These are phyloP conservation scores for Sitta europaea DNA, from an alignment of 2,113 vertebrate species.

Conservation along the genomic window DNA sequence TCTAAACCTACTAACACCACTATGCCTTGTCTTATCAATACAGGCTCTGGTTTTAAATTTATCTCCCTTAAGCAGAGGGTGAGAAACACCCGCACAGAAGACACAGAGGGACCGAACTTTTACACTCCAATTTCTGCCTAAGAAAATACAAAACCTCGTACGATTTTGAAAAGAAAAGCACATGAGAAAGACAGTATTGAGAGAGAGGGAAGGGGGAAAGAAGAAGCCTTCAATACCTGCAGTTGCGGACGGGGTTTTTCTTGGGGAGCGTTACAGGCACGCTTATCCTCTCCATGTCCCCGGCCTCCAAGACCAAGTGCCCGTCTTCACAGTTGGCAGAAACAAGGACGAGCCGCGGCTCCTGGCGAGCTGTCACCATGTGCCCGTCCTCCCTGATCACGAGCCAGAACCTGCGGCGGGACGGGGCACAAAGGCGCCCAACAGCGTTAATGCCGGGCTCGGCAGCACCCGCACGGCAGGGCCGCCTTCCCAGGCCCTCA, in stretches of 20 bases:
- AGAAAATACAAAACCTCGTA: not conserved
- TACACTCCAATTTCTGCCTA: not conserved
- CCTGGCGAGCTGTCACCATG: slow-evolving; percentile 87
- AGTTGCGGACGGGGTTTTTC: slow-evolving; percentile 61
- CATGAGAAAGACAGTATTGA: rapidly evolving
- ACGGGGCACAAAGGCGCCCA: not conserved
- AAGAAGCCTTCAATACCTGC: slow-evolving; percentile 57
- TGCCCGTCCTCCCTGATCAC: slow-evolving; percentile 84
- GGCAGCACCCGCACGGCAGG: not conserved
- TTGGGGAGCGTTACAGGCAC: slow-evolving; percentile 71
- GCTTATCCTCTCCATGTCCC: slow-evolving; percentile 75
- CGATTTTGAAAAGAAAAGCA: not conserved
- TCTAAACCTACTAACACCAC: not conserved
- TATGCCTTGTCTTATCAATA: not conserved
- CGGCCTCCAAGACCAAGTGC: slow-evolving; percentile 72
- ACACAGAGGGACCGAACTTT: not conserved
- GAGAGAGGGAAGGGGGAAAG: rapidly evolving
- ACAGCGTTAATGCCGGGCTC: not conserved
- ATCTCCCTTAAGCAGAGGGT: not conserved
- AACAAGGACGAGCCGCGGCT: slow-evolving; percentile 85
- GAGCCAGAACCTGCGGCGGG: slow-evolving; percentile 83
- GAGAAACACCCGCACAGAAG: not conserved
- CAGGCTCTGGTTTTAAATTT: not conserved
- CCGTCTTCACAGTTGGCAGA: slow-evolving; percentile 64
- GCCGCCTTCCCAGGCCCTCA: not conserved